Conservation (phyloP, 2,888 invertebrate genomes). For the Ypsolopha scabrella region DNA sequence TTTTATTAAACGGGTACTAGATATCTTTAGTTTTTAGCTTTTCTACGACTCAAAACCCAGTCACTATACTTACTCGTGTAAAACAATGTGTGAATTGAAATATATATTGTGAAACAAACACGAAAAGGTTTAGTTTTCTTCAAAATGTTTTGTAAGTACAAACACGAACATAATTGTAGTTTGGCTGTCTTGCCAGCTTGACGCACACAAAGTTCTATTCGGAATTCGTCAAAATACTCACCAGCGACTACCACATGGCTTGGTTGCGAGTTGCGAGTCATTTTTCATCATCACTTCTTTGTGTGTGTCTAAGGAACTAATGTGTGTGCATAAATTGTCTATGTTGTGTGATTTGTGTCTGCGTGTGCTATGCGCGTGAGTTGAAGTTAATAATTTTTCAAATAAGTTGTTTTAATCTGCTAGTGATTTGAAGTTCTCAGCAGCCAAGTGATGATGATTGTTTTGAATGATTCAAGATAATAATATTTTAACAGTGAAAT, state of each 20-base stretch:
- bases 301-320: conserved; percentile 15
- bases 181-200: conserved; percentile 9
- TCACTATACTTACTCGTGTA: too few species aligned
- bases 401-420: not conserved
- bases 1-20: too few species aligned
- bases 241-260: conserved; percentile 56
- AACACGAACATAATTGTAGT: not conserved
- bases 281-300: conserved; percentile 26
- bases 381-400: not conserved
- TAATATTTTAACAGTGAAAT: too few species aligned
- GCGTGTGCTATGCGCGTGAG: conserved; percentile 1
- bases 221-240: conserved; percentile 67
- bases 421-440: not conserved
- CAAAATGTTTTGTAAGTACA: not conserved
- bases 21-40: too few species aligned
- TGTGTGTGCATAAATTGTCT: conserved; percentile 12
- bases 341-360: conserved; percentile 8
- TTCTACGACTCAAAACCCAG: too few species aligned
- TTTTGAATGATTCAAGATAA: too few species aligned
- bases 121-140: too few species aligned
- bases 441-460: too few species aligned
- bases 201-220: conserved; percentile 41
- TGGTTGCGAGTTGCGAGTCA: conserved; percentile 33
- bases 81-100: too few species aligned
- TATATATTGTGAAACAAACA: too few species aligned